phyloP scores from a whole-genome alignment of 1,140 invertebrate genomes.

The Physella acuta region DNA sequence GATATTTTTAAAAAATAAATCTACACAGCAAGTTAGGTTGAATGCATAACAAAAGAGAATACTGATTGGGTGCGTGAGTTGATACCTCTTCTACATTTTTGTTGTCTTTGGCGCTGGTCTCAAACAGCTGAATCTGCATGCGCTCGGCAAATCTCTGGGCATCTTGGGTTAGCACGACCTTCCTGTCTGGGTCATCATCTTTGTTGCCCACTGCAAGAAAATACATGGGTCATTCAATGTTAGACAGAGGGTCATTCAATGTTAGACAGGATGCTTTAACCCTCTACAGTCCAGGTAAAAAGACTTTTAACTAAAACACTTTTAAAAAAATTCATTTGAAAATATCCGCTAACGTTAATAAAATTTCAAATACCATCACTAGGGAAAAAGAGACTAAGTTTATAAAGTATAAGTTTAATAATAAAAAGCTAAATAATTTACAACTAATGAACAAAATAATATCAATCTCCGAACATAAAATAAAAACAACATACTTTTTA shows the following conservation, averaged over 20 bases:
- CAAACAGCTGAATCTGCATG: slow-evolving; percentile 95
- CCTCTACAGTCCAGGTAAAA: too few species aligned
- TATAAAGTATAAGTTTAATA: too few species aligned
- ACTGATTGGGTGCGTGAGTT: too few species aligned
- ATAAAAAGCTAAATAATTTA: too few species aligned
- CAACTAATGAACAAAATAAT: too few species aligned
- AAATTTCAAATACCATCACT: background rate
- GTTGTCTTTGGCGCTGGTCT: slow-evolving; percentile 99
- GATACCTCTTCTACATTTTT: slow-evolving; percentile 95
- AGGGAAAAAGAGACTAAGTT: too few species aligned
- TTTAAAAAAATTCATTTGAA: too few species aligned
- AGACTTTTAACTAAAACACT: too few species aligned
- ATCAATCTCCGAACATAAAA: too few species aligned
- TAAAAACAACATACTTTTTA: too few species aligned
- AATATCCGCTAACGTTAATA: background rate
- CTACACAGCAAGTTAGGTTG: too few species aligned
- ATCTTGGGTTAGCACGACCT: slow-evolving; percentile 96
- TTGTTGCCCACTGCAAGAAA: slow-evolving; percentile 91
- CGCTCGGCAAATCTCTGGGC: slow-evolving; percentile 94
- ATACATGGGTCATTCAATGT: background rate
- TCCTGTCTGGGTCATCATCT: slow-evolving; percentile 94
- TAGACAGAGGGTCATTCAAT: background rate
- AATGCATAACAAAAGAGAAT: background rate
- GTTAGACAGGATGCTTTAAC: background rate
- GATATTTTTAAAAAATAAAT: too few species aligned